These are phyloP conservation scores for Lagodon rhomboides DNA, from an alignment of 2,797 vertebrate genomes.

Conservation along the genomic window DNA sequence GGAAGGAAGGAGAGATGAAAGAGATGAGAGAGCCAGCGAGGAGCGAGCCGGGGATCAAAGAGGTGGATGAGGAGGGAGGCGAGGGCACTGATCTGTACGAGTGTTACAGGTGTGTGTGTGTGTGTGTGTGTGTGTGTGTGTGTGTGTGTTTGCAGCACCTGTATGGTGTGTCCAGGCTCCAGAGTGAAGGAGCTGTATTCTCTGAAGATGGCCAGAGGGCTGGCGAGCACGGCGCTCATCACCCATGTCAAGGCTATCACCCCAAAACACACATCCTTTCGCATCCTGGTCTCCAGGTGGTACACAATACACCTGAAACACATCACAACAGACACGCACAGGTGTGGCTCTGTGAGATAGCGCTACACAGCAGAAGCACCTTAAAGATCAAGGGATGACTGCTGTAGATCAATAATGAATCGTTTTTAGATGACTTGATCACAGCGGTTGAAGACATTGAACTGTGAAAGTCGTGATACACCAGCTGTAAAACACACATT, in stretches of 20 bases:
- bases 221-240: conserved; percentile 92
- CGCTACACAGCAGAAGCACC: neutral
- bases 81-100: neutral
- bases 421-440: too few species aligned
- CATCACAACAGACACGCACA: conserved; percentile 20
- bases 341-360: neutral
- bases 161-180: conserved; percentile 90
- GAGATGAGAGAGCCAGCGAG: neutral
- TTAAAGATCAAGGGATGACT: too few species aligned
- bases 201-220: conserved; percentile 95
- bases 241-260: conserved; percentile 93
- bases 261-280: conserved; percentile 91
- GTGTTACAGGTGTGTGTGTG: conserved; percentile 21
- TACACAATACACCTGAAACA: conserved; percentile 90
- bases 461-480: neutral
- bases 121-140: conserved; percentile 13
- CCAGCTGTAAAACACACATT: neutral
- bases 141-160: conserved; percentile 58
- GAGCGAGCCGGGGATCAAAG: conserved; percentile 13
- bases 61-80: neutral
- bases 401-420: neutral
- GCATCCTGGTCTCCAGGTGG: conserved; percentile 94
- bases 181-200: conserved; percentile 91
- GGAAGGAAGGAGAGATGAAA: neutral
- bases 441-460: too few species aligned